phyloP scores from a whole-genome alignment of 2,888 invertebrate genomes.

The Eueremaeus valkanovi region DNA sequence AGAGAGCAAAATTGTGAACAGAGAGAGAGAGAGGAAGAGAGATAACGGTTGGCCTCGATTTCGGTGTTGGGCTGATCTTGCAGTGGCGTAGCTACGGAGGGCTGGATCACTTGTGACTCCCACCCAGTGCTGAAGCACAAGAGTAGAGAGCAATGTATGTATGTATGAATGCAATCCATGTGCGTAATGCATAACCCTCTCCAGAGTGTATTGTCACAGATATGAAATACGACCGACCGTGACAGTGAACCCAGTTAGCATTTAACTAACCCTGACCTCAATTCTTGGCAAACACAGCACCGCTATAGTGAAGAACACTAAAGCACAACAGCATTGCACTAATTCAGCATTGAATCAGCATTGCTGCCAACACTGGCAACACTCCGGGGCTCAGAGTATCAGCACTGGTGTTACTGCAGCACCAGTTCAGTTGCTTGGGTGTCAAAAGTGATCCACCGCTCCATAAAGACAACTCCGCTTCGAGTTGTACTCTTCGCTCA shows the following conservation, averaged over 20 bases:
- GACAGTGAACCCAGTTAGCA: slow-evolving; percentile 32
- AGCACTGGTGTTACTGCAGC: background rate
- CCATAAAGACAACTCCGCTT: slow-evolving; percentile 21
- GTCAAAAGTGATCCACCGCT: slow-evolving; percentile 33
- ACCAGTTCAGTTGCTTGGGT: too few relatives aligned
- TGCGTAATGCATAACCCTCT: background rate
- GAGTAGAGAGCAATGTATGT: too few relatives aligned
- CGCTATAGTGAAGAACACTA: background rate
- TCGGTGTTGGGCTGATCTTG: slow-evolving; percentile 11
- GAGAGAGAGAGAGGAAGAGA: background rate
- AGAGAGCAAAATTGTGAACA: background rate
- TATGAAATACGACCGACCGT: slow-evolving; percentile 12
- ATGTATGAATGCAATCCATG: background rate
- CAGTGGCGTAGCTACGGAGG: background rate
- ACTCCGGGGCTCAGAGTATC: too few relatives aligned
- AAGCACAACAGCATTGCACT: background rate
- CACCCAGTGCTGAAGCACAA: too few relatives aligned
- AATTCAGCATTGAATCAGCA: too few relatives aligned
- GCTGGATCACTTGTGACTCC: slow-evolving; percentile 11
- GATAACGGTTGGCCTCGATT: background rate
- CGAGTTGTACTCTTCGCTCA: slow-evolving; percentile 5
- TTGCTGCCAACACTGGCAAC: too few relatives aligned
- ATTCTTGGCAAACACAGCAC: background rate
- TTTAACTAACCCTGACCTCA: slow-evolving; percentile 29
- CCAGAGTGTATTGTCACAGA: slow-evolving; percentile 30